A percentile compares a stretch with the other conserved stretches of the same genome.
Conservation (phyloP, 2,888 invertebrate genomes). For the Oscheius sp. region DNA sequence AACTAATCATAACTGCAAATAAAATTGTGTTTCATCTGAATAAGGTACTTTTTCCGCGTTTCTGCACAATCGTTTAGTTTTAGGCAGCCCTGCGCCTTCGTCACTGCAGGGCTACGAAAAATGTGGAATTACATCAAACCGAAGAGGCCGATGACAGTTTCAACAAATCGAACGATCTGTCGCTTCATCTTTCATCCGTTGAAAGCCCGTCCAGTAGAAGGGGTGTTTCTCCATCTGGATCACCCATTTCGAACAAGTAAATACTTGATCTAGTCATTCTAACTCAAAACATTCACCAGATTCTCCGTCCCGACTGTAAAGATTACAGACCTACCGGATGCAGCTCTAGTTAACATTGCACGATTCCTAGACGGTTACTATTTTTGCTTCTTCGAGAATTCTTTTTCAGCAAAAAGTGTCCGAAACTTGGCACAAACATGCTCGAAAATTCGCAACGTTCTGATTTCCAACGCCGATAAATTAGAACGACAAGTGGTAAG, state of each 20-base stretch:
- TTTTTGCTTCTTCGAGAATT: not conserved
- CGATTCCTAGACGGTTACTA: not conserved
- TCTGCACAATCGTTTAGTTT: not conserved
- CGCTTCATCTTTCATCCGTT: constrained; percentile 12
- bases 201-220: not conserved
- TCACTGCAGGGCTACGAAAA: not conserved
- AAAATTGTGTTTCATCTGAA: constrained; percentile 15
- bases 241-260: not conserved
- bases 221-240: not conserved
- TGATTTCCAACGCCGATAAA: not conserved
- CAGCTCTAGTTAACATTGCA: not conserved
- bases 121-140: not conserved
- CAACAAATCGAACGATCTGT: not conserved
- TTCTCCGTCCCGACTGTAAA: no score
- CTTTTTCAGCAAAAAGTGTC: not conserved
- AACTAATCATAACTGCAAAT: constrained; percentile 6
- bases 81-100: constrained; percentile 7
- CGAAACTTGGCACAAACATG: constrained; percentile 1
- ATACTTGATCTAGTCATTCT: no score
- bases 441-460: not conserved
- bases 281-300: no score
- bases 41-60: not conserved
- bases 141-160: constrained; percentile 3
- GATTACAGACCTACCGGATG: not conserved
- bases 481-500: constrained; percentile 14